Percentiles rank a stretch among this genome's conserved stretches.
phyloP scores from a whole-genome alignment of 2,797 vertebrate genomes.

The Cynodonichthys magdalenae region DNA sequence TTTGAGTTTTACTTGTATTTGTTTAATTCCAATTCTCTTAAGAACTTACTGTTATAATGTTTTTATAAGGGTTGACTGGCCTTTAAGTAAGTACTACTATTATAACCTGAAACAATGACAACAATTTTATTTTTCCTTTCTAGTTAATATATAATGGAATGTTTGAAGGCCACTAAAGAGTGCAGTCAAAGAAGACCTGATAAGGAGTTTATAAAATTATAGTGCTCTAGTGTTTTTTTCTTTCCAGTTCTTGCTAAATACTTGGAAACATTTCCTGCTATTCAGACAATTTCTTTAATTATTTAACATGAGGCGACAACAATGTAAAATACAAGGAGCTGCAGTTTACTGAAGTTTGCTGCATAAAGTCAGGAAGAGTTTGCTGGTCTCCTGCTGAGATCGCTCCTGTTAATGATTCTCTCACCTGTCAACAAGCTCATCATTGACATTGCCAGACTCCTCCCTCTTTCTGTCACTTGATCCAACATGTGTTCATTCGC shows the following conservation, averaged over 20 bases:
- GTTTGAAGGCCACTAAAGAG: not conserved
- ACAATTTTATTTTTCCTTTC: not conserved
- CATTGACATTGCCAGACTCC: constrained; percentile 32
- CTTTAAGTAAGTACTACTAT: constrained; percentile 1
- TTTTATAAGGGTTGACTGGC: not conserved
- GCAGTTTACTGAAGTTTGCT: not conserved
- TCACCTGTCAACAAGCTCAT: constrained; percentile 58
- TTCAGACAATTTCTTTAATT: not conserved
- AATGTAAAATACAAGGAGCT: not conserved
- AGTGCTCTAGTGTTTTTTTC: not conserved
- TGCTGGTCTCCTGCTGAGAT: constrained; percentile 6
- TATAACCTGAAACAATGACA: not conserved
- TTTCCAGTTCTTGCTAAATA: not conserved
- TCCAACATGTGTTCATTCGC: constrained; percentile 20
- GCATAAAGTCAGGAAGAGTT: constrained; percentile 18
- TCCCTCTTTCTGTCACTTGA: constrained; percentile 27
- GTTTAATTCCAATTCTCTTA: constrained; percentile 7
- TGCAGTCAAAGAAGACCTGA: constrained; percentile 3
- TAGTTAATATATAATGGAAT: constrained; percentile 2
- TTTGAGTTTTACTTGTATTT: constrained; percentile 24
- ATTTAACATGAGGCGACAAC: not conserved
- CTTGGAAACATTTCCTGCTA: not conserved
- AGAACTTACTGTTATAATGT: constrained; percentile 12
- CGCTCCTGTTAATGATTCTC: constrained; percentile 64
- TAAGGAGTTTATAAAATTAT: constrained; percentile 16